Evolutionary conservation across 2,888 invertebrate genomes (phyloP).

Genomic region (Pollenia labialis): DNA sequence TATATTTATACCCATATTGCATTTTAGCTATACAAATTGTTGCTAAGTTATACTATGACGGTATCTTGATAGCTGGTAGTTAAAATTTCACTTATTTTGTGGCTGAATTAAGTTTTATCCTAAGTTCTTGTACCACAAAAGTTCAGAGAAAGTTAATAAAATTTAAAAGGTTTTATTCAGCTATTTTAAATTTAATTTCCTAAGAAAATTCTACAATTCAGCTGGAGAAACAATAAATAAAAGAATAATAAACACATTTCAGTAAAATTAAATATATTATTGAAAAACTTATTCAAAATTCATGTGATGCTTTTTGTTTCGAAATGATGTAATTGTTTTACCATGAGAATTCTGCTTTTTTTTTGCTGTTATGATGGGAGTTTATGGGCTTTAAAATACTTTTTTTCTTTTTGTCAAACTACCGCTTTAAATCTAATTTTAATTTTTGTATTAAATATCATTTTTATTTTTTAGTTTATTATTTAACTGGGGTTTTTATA

Average conservation of each 20-base stretch:
- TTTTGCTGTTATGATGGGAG: neutral
- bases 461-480: constrained; percentile 40
- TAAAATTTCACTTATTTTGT: no score
- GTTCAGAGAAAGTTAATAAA: no score
- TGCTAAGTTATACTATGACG: no score
- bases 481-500: constrained; percentile 68
- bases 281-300: neutral
- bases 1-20: no score
- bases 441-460: constrained; percentile 24
- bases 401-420: constrained; percentile 29
- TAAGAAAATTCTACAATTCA: neutral
- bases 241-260: neutral
- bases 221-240: constrained; percentile 17
- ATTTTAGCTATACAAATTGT: no score
- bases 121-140: no score
- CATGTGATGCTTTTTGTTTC: constrained; percentile 51
- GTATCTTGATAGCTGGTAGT: no score
- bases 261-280: neutral
- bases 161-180: no score
- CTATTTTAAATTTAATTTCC: no score
- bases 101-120: no score
- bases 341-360: constrained; percentile 4
- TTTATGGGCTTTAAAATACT: constrained; percentile 7
- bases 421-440: constrained; percentile 41
- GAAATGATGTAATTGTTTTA: constrained; percentile 37